Evolutionary conservation across 2,888 invertebrate genomes (phyloP).

Genomic region (Drosophila meridiana): DNA sequence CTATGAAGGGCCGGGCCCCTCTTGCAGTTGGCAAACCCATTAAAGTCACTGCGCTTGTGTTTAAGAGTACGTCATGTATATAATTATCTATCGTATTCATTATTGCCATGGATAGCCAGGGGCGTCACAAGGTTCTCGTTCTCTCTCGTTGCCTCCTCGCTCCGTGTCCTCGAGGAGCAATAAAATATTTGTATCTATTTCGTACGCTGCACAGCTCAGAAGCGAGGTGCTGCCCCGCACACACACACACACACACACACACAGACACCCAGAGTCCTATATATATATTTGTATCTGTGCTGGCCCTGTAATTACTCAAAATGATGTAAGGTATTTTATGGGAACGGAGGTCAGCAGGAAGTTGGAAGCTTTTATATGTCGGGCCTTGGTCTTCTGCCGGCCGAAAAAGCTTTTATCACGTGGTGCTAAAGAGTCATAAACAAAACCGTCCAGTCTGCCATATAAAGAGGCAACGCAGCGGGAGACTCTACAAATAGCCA

Average conservation of each 20-base stretch:
- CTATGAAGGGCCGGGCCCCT: neutral
- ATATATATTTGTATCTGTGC: constrained; percentile 53
- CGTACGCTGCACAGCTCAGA: constrained; percentile 33
- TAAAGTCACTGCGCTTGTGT: constrained; percentile 66
- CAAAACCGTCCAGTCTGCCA: constrained; percentile 61
- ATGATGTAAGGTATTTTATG: constrained; percentile 39
- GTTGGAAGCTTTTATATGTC: constrained; percentile 56
- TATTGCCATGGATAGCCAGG: constrained; percentile 50
- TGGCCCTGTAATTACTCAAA: constrained; percentile 79
- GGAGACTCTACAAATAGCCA: neutral
- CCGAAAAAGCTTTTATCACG: constrained; percentile 76
- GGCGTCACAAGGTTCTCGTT: constrained; percentile 42
- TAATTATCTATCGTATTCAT: constrained; percentile 80
- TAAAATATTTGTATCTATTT: constrained; percentile 81
- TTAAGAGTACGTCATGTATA: constrained; percentile 44
- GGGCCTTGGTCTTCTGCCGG: constrained; percentile 15
- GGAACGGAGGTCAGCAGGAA: constrained; percentile 5
- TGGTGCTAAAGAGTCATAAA: constrained; percentile 77
- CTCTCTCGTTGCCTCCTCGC: constrained; percentile 19
- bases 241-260: constrained; percentile 46
- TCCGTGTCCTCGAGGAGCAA: constrained; percentile 79
- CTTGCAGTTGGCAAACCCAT: constrained; percentile 45
- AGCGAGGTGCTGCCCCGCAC: constrained; percentile 50
- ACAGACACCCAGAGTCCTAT: neutral
- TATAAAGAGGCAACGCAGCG: constrained; percentile 32